Percentiles rank a stretch among this genome's conserved stretches.
Conservation (phyloP, 2,888 invertebrate species). For the Minunthozetes semirufus region DNA sequence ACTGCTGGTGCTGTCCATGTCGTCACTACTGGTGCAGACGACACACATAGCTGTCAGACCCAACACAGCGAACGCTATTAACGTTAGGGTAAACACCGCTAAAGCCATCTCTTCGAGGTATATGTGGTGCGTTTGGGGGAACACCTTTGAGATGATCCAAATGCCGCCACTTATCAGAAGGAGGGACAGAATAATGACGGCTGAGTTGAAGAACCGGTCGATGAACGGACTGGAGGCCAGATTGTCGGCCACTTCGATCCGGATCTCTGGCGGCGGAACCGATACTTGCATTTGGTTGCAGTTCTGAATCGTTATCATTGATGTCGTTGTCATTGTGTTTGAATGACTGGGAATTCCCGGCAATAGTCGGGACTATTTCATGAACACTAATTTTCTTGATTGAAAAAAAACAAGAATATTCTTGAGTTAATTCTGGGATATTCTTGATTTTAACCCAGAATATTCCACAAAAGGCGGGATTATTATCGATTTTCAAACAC, state of each 20-base stretch:
- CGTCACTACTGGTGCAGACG: neutral
- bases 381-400: too few species aligned
- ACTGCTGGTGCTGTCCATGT: neutral
- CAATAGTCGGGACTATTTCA: too few species aligned
- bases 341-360: neutral
- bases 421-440: too few species aligned
- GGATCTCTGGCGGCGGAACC: conserved; percentile 10
- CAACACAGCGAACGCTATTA: conserved; percentile 9
- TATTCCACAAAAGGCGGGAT: too few species aligned
- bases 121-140: neutral
- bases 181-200: neutral
- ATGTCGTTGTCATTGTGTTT: neutral
- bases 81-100: neutral
- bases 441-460: too few species aligned
- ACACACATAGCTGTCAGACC: conserved; percentile 25
- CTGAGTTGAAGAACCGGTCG: conserved; percentile 22
- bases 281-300: conserved; percentile 14
- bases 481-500: too few species aligned
- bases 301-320: neutral
- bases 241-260: conserved; percentile 22
- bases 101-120: conserved; percentile 10
- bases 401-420: too few species aligned
- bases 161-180: conserved; percentile 9
- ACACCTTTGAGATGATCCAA: neutral
- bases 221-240: conserved; percentile 8